Evolutionary conservation across 2,797 vertebrate genomes (phyloP).

Genomic region (Acanthurus lineatus): DNA sequence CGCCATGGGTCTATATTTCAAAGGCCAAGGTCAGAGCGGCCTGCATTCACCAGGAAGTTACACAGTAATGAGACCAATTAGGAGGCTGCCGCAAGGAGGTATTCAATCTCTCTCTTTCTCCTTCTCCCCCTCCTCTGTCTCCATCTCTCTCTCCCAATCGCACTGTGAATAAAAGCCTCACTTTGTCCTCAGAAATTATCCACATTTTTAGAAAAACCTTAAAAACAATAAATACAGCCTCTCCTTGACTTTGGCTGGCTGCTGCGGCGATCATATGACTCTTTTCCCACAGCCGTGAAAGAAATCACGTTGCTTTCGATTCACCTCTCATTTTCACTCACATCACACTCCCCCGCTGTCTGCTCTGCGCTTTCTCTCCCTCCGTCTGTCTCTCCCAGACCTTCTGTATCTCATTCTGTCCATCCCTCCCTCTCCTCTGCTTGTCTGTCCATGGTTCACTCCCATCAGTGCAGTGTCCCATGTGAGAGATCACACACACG

Average conservation of each 20-base stretch:
- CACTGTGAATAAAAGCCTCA: conserved; percentile 66
- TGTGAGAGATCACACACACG: conserved; percentile 17
- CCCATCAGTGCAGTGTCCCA: conserved; percentile 39
- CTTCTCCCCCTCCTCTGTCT: conserved; percentile 31
- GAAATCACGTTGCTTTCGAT: conserved; percentile 37
- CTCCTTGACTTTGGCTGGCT: conserved; percentile 27
- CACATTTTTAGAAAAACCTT: conserved; percentile 50
- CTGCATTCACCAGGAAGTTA: conserved; percentile 80
- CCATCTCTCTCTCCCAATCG: conserved; percentile 39
- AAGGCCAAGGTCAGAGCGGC: conserved; percentile 84
- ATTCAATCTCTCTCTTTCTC: conserved; percentile 63
- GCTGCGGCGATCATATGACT: conserved; percentile 43
- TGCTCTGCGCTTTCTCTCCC: conserved; percentile 37
- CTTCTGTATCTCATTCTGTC: conserved; percentile 38
- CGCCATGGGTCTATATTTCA: conserved; percentile 78
- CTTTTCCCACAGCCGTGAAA: conserved; percentile 48
- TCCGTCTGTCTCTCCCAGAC: conserved; percentile 12
- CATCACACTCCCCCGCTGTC: conserved; percentile 49
- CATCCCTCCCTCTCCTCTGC: conserved; percentile 24
- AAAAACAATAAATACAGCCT: conserved; percentile 62
- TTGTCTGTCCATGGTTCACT: conserved; percentile 47
- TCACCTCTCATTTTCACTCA: conserved; percentile 53
- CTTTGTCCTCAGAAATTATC: conserved; percentile 69
- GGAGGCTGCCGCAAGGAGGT: conserved; percentile 71
- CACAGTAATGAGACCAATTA: conserved; percentile 85